phyloP scores from a whole-genome alignment of 2,888 invertebrate genomes.

The Atethmia centrago region DNA sequence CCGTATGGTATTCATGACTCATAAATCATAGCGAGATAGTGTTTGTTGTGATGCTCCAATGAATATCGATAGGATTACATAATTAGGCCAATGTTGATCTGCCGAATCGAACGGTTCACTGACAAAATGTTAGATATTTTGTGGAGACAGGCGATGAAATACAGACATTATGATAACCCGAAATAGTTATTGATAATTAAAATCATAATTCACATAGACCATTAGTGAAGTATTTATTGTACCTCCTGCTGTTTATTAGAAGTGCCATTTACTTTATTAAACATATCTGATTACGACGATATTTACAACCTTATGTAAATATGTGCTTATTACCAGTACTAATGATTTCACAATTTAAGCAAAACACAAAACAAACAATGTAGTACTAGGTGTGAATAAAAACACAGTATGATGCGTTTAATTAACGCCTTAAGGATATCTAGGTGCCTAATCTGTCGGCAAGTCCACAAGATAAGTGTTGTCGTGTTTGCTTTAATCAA shows the following conservation, averaged over 20 bases:
- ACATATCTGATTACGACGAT: constrained; percentile 13
- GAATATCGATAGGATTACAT: constrained; percentile 64
- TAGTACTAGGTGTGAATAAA: constrained; percentile 15
- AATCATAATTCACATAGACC: background rate
- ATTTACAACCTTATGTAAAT: constrained; percentile 28
- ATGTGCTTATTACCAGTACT: constrained; percentile 8
- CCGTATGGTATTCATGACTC: constrained; percentile 34
- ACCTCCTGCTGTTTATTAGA: constrained; percentile 15
- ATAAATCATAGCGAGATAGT: constrained; percentile 49
- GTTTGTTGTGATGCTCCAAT: constrained; percentile 43
- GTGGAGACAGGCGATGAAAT: constrained; percentile 8
- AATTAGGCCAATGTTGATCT: constrained; percentile 73
- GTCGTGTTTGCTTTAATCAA: constrained; percentile 38
- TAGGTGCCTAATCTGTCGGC: constrained; percentile 38
- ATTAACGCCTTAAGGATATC: constrained; percentile 29
- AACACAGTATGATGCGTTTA: constrained; percentile 28
- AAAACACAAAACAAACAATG: constrained; percentile 23
- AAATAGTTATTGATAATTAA: constrained; percentile 7
- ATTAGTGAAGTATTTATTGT: constrained; percentile 29
- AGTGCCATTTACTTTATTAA: background rate
- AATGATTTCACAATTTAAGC: constrained; percentile 29
- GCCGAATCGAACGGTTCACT: constrained; percentile 61
- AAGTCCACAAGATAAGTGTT: constrained; percentile 45
- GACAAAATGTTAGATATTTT: constrained; percentile 61
- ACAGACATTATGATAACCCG: constrained; percentile 5